These are phyloP conservation scores for Neotragus pygmaeus DNA, from an alignment of 2,113 vertebrate genomes.

Conservation along the genomic window DNA sequence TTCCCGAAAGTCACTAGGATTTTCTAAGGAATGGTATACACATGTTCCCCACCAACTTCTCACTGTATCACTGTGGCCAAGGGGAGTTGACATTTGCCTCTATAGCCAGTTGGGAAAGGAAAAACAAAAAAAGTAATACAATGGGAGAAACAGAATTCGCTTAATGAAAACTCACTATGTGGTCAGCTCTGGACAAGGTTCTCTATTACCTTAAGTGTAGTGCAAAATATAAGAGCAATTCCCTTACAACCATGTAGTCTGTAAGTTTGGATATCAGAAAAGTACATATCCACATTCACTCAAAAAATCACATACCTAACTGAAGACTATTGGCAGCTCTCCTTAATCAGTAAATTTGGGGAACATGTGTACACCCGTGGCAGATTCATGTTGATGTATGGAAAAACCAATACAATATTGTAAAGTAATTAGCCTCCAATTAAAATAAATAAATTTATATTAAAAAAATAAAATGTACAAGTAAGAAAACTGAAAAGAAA, in stretches of 20 bases:
- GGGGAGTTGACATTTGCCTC: background rate
- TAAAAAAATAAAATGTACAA: background rate
- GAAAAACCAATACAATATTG: no score
- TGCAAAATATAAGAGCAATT: background rate
- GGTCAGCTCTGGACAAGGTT: background rate
- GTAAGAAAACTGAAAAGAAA: background rate
- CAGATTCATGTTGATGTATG: no score
- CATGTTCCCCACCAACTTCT: background rate
- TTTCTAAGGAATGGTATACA: background rate
- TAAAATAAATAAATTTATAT: no score
- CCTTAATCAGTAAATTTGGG: background rate
- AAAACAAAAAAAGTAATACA: background rate
- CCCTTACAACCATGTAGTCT: background rate
- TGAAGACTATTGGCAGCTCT: background rate
- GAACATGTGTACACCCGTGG: no score
- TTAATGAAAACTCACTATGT: background rate
- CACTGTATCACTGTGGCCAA: background rate
- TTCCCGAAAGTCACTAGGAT: background rate
- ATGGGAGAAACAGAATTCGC: background rate
- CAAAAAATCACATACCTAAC: background rate
- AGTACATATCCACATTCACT: background rate
- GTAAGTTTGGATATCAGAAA: background rate
- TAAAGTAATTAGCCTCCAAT: no score
- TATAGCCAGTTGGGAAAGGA: background rate
- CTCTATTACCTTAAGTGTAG: background rate